A percentile compares a stretch with the other conserved stretches of the same genome.
phyloP scores from a whole-genome alignment of 2,888 invertebrate species.

The Drosophila gaucha region DNA sequence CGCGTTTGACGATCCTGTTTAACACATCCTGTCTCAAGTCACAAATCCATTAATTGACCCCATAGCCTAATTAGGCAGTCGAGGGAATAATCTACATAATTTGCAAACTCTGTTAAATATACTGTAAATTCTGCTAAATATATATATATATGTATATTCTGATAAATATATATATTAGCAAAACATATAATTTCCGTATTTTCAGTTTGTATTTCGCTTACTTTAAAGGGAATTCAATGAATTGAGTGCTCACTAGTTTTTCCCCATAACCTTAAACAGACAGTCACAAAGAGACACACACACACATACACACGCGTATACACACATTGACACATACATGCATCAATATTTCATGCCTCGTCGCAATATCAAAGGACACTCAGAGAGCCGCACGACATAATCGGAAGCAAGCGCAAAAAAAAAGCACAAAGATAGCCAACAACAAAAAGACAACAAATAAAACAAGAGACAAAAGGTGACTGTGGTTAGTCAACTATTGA shows the following conservation, averaged over 20 bases:
- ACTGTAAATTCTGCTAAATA: not conserved
- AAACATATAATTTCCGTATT: conserved; percentile 1
- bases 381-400: conserved; percentile 53
- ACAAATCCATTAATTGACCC: conserved; percentile 43
- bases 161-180: too few species aligned
- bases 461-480: conserved; percentile 5
- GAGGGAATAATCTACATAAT: not conserved
- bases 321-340: conserved; percentile 10
- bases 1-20: conserved; percentile 18
- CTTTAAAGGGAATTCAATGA: conserved; percentile 23
- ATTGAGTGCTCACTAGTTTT: conserved; percentile 9
- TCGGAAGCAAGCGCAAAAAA: conserved; percentile 36
- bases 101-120: not conserved
- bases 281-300: not conserved
- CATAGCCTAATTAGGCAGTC: conserved; percentile 32
- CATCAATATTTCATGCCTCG: conserved; percentile 73
- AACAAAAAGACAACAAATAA: conserved; percentile 31
- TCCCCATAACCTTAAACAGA: conserved; percentile 13
- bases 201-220: too few species aligned
- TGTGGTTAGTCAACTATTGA: not conserved
- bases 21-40: conserved; percentile 13
- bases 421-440: conserved; percentile 51
- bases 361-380: conserved; percentile 54
- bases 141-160: not conserved
- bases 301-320: not conserved